Evolutionary conservation across 2,797 vertebrate genomes (phyloP).

Genomic region (Pelodytes ibericus): DNA sequence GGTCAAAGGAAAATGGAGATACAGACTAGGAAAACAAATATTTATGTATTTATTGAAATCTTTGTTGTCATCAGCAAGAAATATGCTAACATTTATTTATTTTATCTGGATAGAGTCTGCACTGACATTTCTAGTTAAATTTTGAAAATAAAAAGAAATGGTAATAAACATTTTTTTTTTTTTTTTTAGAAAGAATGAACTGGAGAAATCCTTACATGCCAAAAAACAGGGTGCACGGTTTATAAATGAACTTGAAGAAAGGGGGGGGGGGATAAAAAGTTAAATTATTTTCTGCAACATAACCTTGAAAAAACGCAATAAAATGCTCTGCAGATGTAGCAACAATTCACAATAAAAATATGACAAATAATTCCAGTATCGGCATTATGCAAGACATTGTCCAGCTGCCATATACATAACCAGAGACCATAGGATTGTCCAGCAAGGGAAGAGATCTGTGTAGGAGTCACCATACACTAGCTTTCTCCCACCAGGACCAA

Average conservation of each 20-base stretch:
- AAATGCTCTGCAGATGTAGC: not conserved
- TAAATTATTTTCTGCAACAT: not conserved
- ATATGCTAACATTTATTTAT: conserved; percentile 41
- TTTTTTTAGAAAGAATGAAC: conserved; percentile 15
- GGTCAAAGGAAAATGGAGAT: conserved; percentile 15
- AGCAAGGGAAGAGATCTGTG: too few species aligned
- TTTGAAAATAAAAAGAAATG: conserved; percentile 10
- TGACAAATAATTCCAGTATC: too few species aligned
- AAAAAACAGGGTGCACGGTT: not conserved
- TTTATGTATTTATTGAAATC: conserved; percentile 30
- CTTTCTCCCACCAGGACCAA: too few species aligned
- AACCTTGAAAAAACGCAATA: not conserved
- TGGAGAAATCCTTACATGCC: conserved; percentile 4
- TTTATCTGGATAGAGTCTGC: conserved; percentile 18
- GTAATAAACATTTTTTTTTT: conserved; percentile 28
- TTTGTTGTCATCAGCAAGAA: conserved; percentile 32
- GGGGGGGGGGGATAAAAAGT: not conserved
- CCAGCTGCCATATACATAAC: too few species aligned
- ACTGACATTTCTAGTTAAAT: conserved; percentile 21
- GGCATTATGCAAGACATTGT: not conserved
- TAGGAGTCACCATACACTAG: too few species aligned
- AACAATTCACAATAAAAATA: not conserved
- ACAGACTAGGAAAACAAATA: conserved; percentile 47
- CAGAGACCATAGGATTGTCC: too few species aligned
- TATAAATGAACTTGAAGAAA: conserved; percentile 3